A percentile compares a stretch with the other conserved stretches of the same genome.
Conservation (phyloP, 2,113 vertebrate genomes). For the Thoracochromis brauschi region DNA sequence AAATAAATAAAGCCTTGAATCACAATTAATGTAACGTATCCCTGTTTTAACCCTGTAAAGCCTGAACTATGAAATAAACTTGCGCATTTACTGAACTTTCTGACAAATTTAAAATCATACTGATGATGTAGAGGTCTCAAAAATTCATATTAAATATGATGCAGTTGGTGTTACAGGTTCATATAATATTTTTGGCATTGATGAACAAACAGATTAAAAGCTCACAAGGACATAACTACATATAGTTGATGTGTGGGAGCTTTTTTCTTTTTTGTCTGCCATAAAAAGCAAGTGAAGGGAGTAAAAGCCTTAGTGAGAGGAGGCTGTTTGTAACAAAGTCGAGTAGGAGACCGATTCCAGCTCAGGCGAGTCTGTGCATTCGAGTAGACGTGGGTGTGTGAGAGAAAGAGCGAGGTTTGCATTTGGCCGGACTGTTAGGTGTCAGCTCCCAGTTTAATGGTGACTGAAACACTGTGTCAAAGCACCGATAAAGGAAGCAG, state of each 20-base stretch:
- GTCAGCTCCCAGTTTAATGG: background rate
- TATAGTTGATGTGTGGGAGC: background rate
- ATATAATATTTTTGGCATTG: background rate
- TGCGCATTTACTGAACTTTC: background rate
- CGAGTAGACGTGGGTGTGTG: background rate
- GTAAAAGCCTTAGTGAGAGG: background rate
- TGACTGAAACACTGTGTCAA: background rate
- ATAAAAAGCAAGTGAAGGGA: background rate
- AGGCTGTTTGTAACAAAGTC: background rate
- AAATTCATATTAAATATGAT: background rate
- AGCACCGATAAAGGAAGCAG: rapidly evolving
- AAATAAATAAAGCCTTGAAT: rapidly evolving
- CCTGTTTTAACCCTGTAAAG: background rate
- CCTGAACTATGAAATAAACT: background rate
- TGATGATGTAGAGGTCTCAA: background rate
- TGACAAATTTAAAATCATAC: background rate
- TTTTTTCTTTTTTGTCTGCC: background rate
- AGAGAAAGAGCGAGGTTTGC: background rate
- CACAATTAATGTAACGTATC: rapidly evolving
- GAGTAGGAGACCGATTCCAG: background rate
- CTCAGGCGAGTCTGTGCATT: background rate
- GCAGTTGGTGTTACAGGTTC: background rate
- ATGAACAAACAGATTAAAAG: background rate
- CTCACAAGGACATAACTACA: background rate
- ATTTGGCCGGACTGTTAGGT: background rate